These are phyloP conservation scores for Urocynchramus pylzowi DNA, from an alignment of 2,113 vertebrate species.

Conservation along the genomic window DNA sequence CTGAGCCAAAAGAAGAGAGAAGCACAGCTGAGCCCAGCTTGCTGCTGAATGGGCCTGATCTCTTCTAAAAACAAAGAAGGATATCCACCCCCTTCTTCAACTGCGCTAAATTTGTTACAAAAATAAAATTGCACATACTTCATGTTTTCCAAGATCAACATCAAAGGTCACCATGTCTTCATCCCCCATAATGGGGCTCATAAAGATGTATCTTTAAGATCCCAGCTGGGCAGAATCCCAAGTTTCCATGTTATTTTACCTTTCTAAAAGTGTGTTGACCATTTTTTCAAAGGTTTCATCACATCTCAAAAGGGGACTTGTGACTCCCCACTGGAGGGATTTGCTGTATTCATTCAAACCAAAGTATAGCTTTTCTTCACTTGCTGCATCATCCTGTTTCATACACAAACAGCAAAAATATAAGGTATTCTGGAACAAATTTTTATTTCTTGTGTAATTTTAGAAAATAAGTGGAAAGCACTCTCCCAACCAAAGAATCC, in stretches of 20 bases:
- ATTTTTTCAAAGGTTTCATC: slow-evolving; percentile 98
- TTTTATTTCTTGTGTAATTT: not conserved
- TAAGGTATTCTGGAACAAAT: not conserved
- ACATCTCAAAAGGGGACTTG: slow-evolving; percentile 91
- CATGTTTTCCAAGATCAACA: not conserved
- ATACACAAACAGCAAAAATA: slow-evolving; percentile 40
- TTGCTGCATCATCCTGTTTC: slow-evolving; percentile 78
- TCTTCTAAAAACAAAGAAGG: not conserved
- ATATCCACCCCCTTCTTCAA: not conserved
- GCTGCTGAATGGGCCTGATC: not conserved
- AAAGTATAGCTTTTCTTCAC: slow-evolving; percentile 87
- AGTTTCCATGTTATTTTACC: slow-evolving; percentile 72
- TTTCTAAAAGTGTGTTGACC: slow-evolving; percentile 90
- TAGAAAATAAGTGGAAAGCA: not conserved
- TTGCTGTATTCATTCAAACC: slow-evolving; percentile 92
- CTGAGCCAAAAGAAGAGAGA: not conserved
- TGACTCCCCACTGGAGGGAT: slow-evolving; percentile 94
- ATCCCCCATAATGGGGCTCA: not conserved
- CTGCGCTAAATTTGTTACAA: not conserved
- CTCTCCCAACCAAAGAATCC: not conserved
- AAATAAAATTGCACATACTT: not conserved
- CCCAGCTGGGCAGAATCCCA: not conserved
- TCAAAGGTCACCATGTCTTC: not conserved
- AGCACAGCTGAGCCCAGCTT: not conserved
- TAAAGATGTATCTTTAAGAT: not conserved